phyloP scores from a whole-genome alignment of 1,140 invertebrate genomes.

The Apocrypta bakeri region DNA sequence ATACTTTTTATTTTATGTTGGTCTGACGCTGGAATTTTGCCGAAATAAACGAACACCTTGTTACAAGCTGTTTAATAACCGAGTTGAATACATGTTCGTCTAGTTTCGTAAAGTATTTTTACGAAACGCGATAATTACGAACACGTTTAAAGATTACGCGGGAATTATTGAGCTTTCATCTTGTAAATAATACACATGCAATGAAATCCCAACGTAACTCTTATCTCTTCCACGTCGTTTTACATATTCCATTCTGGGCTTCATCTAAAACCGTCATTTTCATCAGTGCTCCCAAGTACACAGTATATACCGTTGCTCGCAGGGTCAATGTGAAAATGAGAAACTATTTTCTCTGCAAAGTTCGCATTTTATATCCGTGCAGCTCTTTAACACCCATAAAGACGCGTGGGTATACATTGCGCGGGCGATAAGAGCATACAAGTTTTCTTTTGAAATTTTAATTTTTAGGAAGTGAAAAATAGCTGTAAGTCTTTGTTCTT shows the following conservation, averaged over 20 bases:
- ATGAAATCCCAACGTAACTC: not conserved
- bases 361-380: not conserved
- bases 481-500: not conserved
- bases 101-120: no score
- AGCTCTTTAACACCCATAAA: not conserved
- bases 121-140: not conserved
- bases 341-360: slow-evolving; percentile 1
- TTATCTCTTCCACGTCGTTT: slow-evolving; percentile 7
- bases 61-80: no score
- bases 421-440: not conserved
- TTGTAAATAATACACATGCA: not conserved
- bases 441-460: slow-evolving; percentile 20
- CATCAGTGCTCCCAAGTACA: not conserved
- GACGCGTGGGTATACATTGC: not conserved
- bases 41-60: no score
- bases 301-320: not conserved
- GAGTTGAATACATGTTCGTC: no score
- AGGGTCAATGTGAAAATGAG: slow-evolving; percentile 9
- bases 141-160: not conserved
- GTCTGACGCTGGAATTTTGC: no score
- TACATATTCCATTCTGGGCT: not conserved
- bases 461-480: not conserved
- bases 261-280: not conserved
- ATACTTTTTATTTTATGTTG: no score
- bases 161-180: not conserved